A percentile compares a stretch with the other conserved stretches of the same genome.
These are phyloP conservation scores for Acrobasis suavella DNA, from an alignment of 2,888 invertebrate species.

Conservation along the genomic window DNA sequence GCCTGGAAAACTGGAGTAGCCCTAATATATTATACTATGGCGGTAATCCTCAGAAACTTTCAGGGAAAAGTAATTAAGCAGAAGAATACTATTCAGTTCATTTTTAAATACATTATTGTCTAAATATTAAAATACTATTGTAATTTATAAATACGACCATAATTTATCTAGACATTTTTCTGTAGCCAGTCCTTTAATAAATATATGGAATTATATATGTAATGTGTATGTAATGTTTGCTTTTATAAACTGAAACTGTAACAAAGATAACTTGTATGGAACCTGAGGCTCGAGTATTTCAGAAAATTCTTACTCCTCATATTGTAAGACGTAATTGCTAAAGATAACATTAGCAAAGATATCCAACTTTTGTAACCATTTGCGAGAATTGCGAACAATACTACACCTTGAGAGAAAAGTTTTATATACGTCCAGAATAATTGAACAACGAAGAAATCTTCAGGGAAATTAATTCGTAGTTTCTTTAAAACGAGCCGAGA, in stretches of 20 bases:
- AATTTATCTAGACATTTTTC: no score
- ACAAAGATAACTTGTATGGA: not conserved
- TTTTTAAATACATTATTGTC: no score
- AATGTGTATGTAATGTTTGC: no score
- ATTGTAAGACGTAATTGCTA: slow-evolving; percentile 12
- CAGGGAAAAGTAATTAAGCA: no score
- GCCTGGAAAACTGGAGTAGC: no score
- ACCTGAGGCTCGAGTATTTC: not conserved
- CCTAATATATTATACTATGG: no score
- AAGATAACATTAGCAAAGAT: slow-evolving; percentile 22
- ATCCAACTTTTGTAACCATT: slow-evolving; percentile 16
- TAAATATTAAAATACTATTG: no score
- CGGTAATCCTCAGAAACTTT: no score
- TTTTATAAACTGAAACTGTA: not conserved
- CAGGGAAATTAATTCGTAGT: slow-evolving; percentile 44
- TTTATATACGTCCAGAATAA: slow-evolving; percentile 35
- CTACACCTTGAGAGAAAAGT: slow-evolving; percentile 28
- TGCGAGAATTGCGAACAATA: slow-evolving; percentile 21
- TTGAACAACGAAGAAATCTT: slow-evolving; percentile 41
- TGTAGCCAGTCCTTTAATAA: no score
- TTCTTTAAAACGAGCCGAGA: slow-evolving; percentile 32
- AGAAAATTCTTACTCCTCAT: not conserved
- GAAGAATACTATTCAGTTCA: no score
- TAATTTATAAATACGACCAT: no score
- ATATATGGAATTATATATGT: no score